A percentile compares a stretch with the other conserved stretches of the same genome.
Evolutionary conservation across 2,113 vertebrate genomes (phyloP).

Genomic region (Merops nubicus): DNA sequence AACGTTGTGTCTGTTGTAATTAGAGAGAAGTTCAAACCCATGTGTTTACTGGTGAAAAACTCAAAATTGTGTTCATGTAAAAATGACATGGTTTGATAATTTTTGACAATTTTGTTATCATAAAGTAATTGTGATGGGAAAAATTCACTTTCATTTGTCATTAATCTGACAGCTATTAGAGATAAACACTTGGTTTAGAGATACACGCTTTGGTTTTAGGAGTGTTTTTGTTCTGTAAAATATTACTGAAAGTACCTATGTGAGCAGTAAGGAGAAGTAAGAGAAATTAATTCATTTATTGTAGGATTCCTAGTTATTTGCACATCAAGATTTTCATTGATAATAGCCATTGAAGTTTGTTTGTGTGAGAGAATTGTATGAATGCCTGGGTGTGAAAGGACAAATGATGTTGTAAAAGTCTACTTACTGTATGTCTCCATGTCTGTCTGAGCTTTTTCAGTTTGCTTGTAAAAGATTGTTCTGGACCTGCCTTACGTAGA

Average conservation of each 20-base stretch:
- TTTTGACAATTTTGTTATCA: not conserved
- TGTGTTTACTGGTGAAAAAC: not conserved
- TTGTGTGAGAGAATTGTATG: not conserved
- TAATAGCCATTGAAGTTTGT: not conserved
- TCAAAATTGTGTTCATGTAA: not conserved
- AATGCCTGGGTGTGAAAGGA: not conserved
- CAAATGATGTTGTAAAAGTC: not conserved
- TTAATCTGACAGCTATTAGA: not conserved
- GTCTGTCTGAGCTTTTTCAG: not conserved
- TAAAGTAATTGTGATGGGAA: not conserved
- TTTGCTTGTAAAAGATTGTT: not conserved
- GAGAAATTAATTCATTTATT: not conserved
- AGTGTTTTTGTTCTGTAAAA: not conserved
- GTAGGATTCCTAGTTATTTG: not conserved
- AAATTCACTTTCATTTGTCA: not conserved
- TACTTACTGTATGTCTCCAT: not conserved
- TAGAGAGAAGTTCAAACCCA: not conserved
- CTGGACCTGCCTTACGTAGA: not conserved
- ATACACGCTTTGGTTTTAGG: not conserved
- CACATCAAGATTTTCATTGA: not conserved
- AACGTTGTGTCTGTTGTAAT: not conserved
- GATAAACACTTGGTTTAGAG: not conserved
- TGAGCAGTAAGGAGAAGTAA: not conserved
- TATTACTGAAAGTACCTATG: not conserved
- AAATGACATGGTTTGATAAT: not conserved